phyloP scores from a whole-genome alignment of 2,797 vertebrate genomes.

The Perodicticus potto region DNA sequence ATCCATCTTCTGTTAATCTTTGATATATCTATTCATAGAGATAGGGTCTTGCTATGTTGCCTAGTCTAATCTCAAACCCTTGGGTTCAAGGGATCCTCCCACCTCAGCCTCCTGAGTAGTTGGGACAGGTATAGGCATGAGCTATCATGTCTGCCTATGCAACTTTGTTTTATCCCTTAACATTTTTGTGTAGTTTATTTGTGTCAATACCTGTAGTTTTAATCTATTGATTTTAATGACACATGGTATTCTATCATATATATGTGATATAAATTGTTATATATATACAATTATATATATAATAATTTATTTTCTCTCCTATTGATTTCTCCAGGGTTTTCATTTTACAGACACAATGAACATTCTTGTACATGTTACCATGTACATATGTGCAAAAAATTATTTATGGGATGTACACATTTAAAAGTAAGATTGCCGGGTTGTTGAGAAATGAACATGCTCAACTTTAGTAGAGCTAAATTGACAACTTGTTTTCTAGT shows the following conservation, averaged over 20 bases:
- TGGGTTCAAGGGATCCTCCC: too few relatives aligned
- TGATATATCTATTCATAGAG: too few relatives aligned
- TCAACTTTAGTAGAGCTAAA: background rate
- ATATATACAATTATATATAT: too few relatives aligned
- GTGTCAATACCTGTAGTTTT: background rate
- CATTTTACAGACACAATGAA: background rate
- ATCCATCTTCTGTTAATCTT: too few relatives aligned
- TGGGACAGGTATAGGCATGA: too few relatives aligned
- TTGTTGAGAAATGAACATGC: background rate
- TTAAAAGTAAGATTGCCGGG: background rate
- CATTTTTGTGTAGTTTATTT: conserved; percentile 41
- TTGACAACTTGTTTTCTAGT: background rate
- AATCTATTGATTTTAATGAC: background rate
- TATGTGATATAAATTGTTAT: too few relatives aligned
- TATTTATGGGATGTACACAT: background rate
- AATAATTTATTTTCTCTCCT: background rate
- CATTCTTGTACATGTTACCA: background rate
- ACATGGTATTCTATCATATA: background rate
- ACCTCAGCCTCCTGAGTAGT: too few relatives aligned
- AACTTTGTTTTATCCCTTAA: background rate
- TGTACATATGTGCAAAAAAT: background rate
- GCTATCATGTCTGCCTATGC: too few relatives aligned
- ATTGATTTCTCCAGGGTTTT: conserved; percentile 13
- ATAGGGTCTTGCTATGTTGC: too few relatives aligned
- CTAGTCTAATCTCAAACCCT: too few relatives aligned